Percentiles rank a stretch among this genome's conserved stretches.
Evolutionary conservation across 2,113 vertebrate species (phyloP).

Genomic region (Gila orcuttii): DNA sequence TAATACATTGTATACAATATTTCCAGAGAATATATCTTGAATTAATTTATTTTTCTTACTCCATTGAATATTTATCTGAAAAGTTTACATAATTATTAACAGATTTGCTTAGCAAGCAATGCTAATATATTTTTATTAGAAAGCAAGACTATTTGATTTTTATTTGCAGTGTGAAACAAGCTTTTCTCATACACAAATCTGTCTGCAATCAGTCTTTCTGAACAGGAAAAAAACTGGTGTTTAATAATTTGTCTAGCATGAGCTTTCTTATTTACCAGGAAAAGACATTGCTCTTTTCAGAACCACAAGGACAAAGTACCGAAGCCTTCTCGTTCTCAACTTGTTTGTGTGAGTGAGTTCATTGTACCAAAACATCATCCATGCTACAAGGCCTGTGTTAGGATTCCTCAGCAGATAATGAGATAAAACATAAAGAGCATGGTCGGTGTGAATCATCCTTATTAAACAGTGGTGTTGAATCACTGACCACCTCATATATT

Average conservation of each 20-base stretch:
- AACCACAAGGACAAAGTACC: not conserved
- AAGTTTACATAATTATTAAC: not conserved
- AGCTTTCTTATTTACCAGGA: not conserved
- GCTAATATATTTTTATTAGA: not conserved
- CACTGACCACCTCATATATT: not conserved
- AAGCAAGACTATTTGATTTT: not conserved
- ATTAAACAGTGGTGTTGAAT: not conserved
- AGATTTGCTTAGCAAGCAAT: not conserved
- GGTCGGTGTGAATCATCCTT: not conserved
- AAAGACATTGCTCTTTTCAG: not conserved
- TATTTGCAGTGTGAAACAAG: not conserved
- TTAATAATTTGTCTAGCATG: not conserved
- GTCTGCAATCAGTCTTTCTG: not conserved
- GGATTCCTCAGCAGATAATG: not conserved
- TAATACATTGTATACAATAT: not conserved
- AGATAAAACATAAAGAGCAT: not conserved
- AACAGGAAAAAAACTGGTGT: not conserved
- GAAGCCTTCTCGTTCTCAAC: not conserved
- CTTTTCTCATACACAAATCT: not conserved
- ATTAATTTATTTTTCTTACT: too few species aligned
- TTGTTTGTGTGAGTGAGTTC: slow-evolving; percentile 15
- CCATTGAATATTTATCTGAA: not conserved
- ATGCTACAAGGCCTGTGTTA: not conserved
- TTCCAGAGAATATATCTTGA: not conserved
- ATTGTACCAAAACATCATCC: slow-evolving; percentile 1